Conservation (phyloP, 1,140 invertebrate genomes). For the Cepaea nemoralis region DNA sequence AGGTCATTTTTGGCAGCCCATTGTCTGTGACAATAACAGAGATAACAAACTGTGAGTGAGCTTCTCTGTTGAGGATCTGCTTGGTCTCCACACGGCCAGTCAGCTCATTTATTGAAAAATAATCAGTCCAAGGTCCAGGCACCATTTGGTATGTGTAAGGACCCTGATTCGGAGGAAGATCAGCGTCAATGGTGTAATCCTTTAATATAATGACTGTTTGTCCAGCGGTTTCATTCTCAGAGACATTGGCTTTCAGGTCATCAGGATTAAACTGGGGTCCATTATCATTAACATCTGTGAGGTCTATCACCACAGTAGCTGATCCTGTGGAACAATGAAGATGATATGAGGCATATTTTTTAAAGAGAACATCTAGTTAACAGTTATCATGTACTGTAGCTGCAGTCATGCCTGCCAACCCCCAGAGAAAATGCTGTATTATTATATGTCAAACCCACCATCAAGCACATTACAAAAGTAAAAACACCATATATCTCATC, state of each 20-base stretch:
- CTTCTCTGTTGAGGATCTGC: constrained; percentile 85
- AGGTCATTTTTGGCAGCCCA: constrained; percentile 83
- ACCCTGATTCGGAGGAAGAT: constrained; percentile 88
- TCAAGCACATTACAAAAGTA: no score
- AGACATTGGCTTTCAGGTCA: constrained; percentile 84
- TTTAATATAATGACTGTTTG: constrained; percentile 86
- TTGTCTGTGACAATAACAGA: constrained; percentile 90
- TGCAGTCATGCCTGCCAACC: no score
- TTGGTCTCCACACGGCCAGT: constrained; percentile 86
- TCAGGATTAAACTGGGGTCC: constrained; percentile 86
- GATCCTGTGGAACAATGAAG: constrained; percentile 76
- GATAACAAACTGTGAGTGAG: constrained; percentile 78
- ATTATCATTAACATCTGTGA: constrained; percentile 94
- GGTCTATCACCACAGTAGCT: constrained; percentile 81
- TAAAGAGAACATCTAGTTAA: no score
- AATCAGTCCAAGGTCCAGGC: constrained; percentile 79
- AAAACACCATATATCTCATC: no score
- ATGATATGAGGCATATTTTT: neutral
- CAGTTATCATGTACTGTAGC: no score
- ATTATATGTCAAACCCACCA: no score
- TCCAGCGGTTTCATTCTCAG: constrained; percentile 88
- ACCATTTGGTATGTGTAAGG: constrained; percentile 88
- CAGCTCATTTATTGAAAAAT: constrained; percentile 83
- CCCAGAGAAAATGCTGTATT: no score
- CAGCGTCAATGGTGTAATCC: constrained; percentile 83